Percentiles rank a stretch among this genome's conserved stretches.
Evolutionary conservation across 2,888 invertebrate genomes (phyloP).

Genomic region (Stenodema calcarata): DNA sequence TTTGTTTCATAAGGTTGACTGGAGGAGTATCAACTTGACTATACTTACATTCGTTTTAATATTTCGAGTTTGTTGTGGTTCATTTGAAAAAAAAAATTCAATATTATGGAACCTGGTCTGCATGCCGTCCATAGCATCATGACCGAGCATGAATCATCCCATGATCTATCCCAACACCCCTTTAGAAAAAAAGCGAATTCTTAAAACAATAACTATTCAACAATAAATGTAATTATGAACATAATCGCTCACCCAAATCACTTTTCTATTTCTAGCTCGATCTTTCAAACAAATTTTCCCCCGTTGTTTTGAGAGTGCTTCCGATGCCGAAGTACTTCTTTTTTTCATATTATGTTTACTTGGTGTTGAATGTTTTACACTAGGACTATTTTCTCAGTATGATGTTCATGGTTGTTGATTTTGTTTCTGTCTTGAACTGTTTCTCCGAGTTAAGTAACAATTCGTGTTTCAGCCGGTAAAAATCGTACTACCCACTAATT

Average conservation of each 20-base stretch:
- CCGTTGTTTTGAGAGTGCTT: not conserved
- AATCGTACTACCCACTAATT: no score
- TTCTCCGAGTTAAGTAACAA: no score
- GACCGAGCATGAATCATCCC: conserved; percentile 50
- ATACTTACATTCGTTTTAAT: not conserved
- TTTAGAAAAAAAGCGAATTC: not conserved
- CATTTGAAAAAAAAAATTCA: conserved; percentile 12
- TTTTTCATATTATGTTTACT: not conserved
- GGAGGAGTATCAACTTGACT: not conserved
- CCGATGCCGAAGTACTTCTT: not conserved
- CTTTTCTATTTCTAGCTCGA: not conserved
- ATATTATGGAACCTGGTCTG: conserved; percentile 42
- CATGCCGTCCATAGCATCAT: conserved; percentile 53
- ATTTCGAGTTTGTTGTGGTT: conserved; percentile 46
- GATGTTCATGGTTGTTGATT: not conserved
- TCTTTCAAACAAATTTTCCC: not conserved
- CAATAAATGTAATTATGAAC: not conserved
- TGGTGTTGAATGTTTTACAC: not conserved
- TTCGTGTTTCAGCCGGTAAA: no score
- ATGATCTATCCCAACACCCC: conserved; percentile 41
- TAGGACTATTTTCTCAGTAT: not conserved
- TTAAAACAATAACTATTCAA: not conserved
- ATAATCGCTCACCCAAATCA: not conserved
- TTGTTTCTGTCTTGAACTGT: not conserved
- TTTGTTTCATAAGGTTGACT: not conserved